A percentile compares a stretch with the other conserved stretches of the same genome.
Evolutionary conservation across 2,113 vertebrate species (phyloP).

Genomic region (Microtus richardsoni): DNA sequence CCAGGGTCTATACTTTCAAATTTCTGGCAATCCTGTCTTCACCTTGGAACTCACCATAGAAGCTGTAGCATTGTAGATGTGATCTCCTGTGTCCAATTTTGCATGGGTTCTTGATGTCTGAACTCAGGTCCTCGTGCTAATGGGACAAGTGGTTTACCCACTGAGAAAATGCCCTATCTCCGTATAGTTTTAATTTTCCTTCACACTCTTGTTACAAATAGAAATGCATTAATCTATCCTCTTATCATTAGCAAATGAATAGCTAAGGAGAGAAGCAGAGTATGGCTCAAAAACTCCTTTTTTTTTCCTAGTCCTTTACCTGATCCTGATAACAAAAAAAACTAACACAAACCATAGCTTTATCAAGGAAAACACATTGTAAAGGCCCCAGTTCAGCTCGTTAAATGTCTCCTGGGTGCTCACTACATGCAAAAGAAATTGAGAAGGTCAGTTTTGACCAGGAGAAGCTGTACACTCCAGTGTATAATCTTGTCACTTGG

Average conservation of each 20-base stretch:
- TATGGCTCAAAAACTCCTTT: not conserved
- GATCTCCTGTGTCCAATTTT: not conserved
- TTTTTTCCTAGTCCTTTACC: not conserved
- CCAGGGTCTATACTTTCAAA: not conserved
- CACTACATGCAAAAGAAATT: conserved; percentile 39
- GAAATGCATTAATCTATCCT: not conserved
- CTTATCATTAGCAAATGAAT: not conserved
- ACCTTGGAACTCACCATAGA: not conserved
- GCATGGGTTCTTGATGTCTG: not conserved
- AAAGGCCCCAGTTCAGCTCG: not conserved
- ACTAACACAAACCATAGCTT: not conserved
- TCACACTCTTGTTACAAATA: conserved; percentile 2
- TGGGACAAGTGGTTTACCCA: not conserved
- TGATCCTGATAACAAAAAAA: not conserved
- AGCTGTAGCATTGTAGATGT: not conserved
- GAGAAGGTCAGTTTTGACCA: conserved; percentile 25
- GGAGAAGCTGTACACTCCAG: not conserved
- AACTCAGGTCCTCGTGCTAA: not conserved
- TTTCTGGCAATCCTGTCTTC: not conserved
- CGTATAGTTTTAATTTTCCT: not conserved
- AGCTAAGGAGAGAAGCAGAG: not conserved
- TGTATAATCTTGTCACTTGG: conserved; percentile 54
- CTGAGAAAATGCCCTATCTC: not conserved
- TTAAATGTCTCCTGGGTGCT: not conserved
- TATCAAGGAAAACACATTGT: not conserved